Base-by-base conservation (phyloP, 2,888 invertebrate species). In the Anticlea derivata region DNA sequence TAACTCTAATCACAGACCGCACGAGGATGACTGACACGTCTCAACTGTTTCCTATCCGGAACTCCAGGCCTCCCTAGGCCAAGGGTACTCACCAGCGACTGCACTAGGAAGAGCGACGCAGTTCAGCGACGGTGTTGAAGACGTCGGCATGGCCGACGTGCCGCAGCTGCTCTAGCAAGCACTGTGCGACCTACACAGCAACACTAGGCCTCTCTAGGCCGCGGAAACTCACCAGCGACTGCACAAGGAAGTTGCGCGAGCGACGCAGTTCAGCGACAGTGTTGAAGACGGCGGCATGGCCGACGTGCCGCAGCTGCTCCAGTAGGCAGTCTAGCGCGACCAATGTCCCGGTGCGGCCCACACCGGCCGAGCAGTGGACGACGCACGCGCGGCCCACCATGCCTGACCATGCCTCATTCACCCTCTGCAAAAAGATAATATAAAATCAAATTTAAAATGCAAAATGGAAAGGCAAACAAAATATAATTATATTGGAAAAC, bases 291-390 rank as follows among this genome's bases (percentile, higher is more conserved):
- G 97, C 94, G 7, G 95, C 97, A 69, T 95, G 95, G 2, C 94
- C 94, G 68, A 97, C 96, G 58, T 95, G 96, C 23, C 93, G 92
- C 47, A 97, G 90, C 80, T 98, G 97, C 65, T 97, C 96, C 60
- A 98, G 91, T 58, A 98, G 92, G 31, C 96, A 96, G 85, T 98
- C 98, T 39, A 98, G 92, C 7, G 98, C 98, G 26, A 98, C 97
- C 54, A 98, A 92, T 5, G 98, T 98, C 48, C 98, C 98, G 4
- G 98, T 98, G 73, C 98, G 93, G 0, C 98, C 98, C 45, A 98
- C 98, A 38, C 98, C 98, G 26, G 98, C 98, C 58, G 93, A 93
- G 86, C 98, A 98, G 84, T 98, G 98, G 17, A 98, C 96, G 63
- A 97, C 92, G 58, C 96, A 95, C 0, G 96, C 96, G 0, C 97